Evolutionary conservation across 1,140 invertebrate genomes (phyloP).

Genomic region (Cryptotermes secundus): DNA sequence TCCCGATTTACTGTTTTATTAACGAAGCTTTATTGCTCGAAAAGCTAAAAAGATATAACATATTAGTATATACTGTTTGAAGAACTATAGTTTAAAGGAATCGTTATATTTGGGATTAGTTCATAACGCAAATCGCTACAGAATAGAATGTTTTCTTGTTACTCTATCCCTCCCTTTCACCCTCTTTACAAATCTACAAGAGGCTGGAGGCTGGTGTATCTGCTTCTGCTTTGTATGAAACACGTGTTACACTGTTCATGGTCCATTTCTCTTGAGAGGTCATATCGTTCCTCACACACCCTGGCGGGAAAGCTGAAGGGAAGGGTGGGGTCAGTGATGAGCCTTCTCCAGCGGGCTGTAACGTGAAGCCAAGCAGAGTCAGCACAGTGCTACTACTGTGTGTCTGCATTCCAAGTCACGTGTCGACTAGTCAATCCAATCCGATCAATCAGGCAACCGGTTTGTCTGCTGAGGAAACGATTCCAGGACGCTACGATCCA

Average conservation of each 20-base stretch:
- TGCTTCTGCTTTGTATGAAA: conserved; percentile 13
- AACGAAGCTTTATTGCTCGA: too few species aligned
- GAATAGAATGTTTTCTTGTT: background rate
- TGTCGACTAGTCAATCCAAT: background rate
- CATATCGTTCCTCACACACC: conserved; percentile 2
- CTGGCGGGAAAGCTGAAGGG: background rate
- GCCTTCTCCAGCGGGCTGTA: background rate
- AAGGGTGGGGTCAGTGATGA: background rate
- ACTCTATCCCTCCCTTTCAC: background rate
- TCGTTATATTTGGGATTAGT: too few species aligned
- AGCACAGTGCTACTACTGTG: background rate
- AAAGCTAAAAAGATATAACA: too few species aligned
- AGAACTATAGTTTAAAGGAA: too few species aligned
- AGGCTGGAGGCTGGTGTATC: background rate
- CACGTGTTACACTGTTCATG: conserved; percentile 10
- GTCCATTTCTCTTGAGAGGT: conserved; percentile 5
- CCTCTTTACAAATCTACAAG: background rate
- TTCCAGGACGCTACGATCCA: too few species aligned
- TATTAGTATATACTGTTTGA: too few species aligned
- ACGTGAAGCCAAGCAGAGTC: too few species aligned
- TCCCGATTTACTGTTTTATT: too few species aligned
- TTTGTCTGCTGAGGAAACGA: background rate
- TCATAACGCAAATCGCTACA: too few species aligned
- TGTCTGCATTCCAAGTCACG: background rate
- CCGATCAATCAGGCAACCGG: background rate